Base-by-base conservation (phyloP, 2,888 invertebrate species). In the Nomada fucata region DNA sequence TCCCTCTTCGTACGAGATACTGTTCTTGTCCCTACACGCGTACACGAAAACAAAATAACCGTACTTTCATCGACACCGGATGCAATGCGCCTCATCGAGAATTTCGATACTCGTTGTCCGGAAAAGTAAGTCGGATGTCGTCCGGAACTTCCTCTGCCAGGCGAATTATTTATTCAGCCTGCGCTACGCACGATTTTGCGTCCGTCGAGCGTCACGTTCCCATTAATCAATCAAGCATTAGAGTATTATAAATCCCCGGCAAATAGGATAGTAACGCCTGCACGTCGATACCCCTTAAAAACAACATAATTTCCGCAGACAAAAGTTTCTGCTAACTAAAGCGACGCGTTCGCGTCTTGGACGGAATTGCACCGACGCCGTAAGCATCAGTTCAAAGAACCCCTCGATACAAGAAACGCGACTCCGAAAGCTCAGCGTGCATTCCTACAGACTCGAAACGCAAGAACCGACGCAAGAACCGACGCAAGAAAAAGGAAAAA, bases 121-220 rank as follows among this genome's bases (percentile, higher is more conserved):
- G 84, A 83, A 84, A 79, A 76, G 83, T 83, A 84, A 83, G 83
- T 82, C 83, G 68, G 83, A 82, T 82, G 75, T 78, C 78, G 65
- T 50, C 53, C 77, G 82, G 77, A 82, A 83, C 69, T 73, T 83
- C 75, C 71, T 80, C 20, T n/a, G 76, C 20, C 72, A 13, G 18
- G 65, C 67, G 74, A 47, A 70, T 65, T 82, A 72, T 23, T 65
- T 82, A 74, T 83, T 77, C 78, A 71, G 61, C 29, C 59, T 73
- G 72, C 83, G 13, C 73, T 18, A 44, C 67, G n/a, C 74, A 63
- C 73, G 82, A 47, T 70, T 82, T 67, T 61, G 18, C 72, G 79
- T 64, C 67, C 59, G 57, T 23, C 18, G 50, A 57, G 23, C 57
- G 63, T 63, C 65, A 18, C 64, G 68, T 59, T 69, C 82, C 15